Base-by-base conservation (phyloP, 1,140 invertebrate genomes). In the Neuroterus valhalla region DNA sequence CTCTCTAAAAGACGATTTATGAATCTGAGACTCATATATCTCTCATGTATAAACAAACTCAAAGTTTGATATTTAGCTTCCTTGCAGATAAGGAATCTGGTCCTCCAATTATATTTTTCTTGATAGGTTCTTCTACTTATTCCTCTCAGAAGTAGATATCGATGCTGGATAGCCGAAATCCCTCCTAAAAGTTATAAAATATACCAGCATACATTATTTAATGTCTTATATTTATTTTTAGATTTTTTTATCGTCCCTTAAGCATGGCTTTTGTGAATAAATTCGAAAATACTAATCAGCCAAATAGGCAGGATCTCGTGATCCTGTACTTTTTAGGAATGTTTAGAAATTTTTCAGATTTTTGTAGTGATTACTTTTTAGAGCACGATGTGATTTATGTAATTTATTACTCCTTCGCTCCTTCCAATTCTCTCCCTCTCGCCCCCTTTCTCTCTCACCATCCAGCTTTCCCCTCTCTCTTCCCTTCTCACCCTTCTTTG, bases 181-280 rank as follows among this genome's bases (percentile, higher is more conserved):
- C 15, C 14, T 62, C 14, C 31, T 38, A 8, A 38, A 38, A 38
- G 3, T 38, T 8, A 8, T n/a, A 31, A 23, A 62, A 6, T 62
- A 62, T 14, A 15, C 26, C 31, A 31, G 55, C 55, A 62, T 62
- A 62, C 10, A 38, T 38, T 38, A 38, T 38, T 38, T 62, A n/a
- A n/a, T 62, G 31, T 62, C n/a, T n/a, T 26, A 15, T 26, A 26
- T 62, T 62, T 21, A 31, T 15, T 14, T 62, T 62, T 4, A 15
- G 31, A 62, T 62, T n/a, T 12, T 12, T 38, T 62, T 62, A 62
- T 62, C 55, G 55, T 62, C 55, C 55, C 55, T 62, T 62, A 11
- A 62, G 31, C 31, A 62, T 62, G 23, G 23, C n/a, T 62, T 23
- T 62, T 31, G 23, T n/a, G 55, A 62, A 62, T 62, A 62, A 62